These are phyloP conservation scores for Nothoprocta pentlandii DNA, from an alignment of 2,113 vertebrate genomes.

Conservation along the genomic window DNA sequence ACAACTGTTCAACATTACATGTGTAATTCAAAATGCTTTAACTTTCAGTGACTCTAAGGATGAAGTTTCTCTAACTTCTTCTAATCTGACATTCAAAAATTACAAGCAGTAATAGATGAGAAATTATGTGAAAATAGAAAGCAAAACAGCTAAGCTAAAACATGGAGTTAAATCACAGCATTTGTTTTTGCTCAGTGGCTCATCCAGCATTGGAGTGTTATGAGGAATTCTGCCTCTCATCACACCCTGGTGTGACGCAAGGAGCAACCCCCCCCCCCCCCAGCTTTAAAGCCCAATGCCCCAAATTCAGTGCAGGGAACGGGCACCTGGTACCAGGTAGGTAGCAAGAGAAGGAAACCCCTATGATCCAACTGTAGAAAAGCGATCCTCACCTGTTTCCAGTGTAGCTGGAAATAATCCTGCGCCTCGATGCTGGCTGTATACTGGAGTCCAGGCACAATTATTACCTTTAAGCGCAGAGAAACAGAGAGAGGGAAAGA, in stretches of 20 bases:
- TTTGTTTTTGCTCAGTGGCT: not conserved
- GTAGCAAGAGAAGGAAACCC: not conserved
- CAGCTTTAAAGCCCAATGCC: not conserved
- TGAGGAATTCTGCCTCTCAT: not conserved
- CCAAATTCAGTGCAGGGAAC: not conserved
- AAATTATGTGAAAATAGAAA: not conserved
- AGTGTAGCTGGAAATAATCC: slow-evolving; percentile 35
- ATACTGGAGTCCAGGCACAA: slow-evolving; percentile 28
- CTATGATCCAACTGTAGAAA: not conserved
- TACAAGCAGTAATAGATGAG: not conserved
- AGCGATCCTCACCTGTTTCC: slow-evolving; percentile 59
- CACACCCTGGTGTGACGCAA: not conserved
- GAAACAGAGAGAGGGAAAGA: not conserved
- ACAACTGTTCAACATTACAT: not conserved
- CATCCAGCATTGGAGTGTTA: not conserved
- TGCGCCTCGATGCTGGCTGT: slow-evolving; percentile 51
- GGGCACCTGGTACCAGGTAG: not conserved
- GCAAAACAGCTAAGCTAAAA: not conserved
- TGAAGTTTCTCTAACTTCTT: not conserved
- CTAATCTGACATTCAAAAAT: not conserved
- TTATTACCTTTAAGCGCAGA: slow-evolving; percentile 51
- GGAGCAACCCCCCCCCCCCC: not conserved
- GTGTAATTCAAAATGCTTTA: accelerated
- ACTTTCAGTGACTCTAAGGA: not conserved
- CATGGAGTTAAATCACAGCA: not conserved